Evolutionary conservation across 2,888 invertebrate genomes (phyloP).

Genomic region (Meliscaeva auricollis): DNA sequence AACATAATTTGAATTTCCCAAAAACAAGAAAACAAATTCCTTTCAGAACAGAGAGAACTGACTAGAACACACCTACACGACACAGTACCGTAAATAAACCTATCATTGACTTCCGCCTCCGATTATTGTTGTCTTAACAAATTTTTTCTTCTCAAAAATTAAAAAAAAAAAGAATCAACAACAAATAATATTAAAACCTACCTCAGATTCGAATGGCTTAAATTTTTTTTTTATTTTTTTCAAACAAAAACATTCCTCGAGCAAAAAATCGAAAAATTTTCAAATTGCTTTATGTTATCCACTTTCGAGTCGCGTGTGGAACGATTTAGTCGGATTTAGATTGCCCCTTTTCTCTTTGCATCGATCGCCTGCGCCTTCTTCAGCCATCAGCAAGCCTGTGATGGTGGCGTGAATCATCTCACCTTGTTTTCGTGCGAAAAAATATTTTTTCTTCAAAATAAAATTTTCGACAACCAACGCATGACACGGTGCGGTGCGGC

Average conservation of each 20-base stretch:
- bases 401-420: constrained; percentile 55
- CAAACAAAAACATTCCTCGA: constrained; percentile 39
- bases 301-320: constrained; percentile 75
- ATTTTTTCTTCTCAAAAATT: constrained; percentile 2
- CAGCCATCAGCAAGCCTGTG: not conserved
- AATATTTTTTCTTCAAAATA: constrained; percentile 39
- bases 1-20: constrained; percentile 13
- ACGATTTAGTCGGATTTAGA: constrained; percentile 66
- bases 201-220: constrained; percentile 50
- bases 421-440: constrained; percentile 70
- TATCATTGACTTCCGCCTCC: constrained; percentile 70
- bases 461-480: constrained; percentile 52
- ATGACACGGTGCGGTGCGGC: too few relatives aligned
- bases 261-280: constrained; percentile 38
- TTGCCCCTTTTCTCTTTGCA: constrained; percentile 22
- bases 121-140: constrained; percentile 42
- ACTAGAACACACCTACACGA: constrained; percentile 64
- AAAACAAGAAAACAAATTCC: constrained; percentile 52
- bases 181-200: constrained; percentile 38
- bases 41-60: constrained; percentile 25
- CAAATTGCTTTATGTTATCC: constrained; percentile 64
- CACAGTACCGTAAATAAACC: constrained; percentile 67
- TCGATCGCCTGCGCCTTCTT: too few relatives aligned
- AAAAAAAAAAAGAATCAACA: constrained; percentile 17
- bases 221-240: constrained; percentile 39